phyloP scores from a whole-genome alignment of 2,797 vertebrate species.

The Adelosebastes latens region DNA sequence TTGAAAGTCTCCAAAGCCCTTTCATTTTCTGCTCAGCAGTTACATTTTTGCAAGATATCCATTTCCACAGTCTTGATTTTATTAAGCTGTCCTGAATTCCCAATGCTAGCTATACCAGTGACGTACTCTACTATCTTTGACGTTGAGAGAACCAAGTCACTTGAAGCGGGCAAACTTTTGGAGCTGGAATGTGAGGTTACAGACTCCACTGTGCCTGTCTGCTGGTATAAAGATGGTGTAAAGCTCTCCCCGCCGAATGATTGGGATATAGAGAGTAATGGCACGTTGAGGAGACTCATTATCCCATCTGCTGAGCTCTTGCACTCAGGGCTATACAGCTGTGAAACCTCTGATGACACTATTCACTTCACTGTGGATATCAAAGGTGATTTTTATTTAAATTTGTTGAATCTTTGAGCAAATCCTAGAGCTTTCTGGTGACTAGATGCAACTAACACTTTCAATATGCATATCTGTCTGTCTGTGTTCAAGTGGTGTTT shows the following conservation, averaged over 20 bases:
- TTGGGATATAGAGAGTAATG: slow-evolving; percentile 84
- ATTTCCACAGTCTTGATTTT: slow-evolving; percentile 67
- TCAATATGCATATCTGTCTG: slow-evolving; percentile 42
- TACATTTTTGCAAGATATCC: slow-evolving; percentile 55
- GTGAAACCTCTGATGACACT: slow-evolving; percentile 78
- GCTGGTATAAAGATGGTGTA: slow-evolving; percentile 87
- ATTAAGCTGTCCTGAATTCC: slow-evolving; percentile 80
- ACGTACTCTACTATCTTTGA: slow-evolving; percentile 78
- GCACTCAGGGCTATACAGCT: slow-evolving; percentile 88
- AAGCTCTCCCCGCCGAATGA: slow-evolving; percentile 79
- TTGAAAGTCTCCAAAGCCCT: slow-evolving; percentile 48
- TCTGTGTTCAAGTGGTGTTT: slow-evolving; percentile 55
- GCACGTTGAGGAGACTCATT: slow-evolving; percentile 80
- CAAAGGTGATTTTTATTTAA: slow-evolving; percentile 86
- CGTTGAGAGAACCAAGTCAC: slow-evolving; percentile 78
- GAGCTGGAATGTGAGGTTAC: slow-evolving; percentile 88
- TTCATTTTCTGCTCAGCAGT: slow-evolving; percentile 55
- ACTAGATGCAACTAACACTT: slow-evolving; percentile 73
- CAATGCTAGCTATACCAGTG: slow-evolving; percentile 81
- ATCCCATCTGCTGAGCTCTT: slow-evolving; percentile 81
- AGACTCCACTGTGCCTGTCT: slow-evolving; percentile 76
- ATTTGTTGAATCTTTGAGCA: slow-evolving; percentile 62
- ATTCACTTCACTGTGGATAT: slow-evolving; percentile 88
- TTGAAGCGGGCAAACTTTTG: slow-evolving; percentile 85
- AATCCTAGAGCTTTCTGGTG: slow-evolving; percentile 61